These are phyloP conservation scores for Synergus japonicus DNA, from an alignment of 2,888 invertebrate genomes.

Conservation along the genomic window DNA sequence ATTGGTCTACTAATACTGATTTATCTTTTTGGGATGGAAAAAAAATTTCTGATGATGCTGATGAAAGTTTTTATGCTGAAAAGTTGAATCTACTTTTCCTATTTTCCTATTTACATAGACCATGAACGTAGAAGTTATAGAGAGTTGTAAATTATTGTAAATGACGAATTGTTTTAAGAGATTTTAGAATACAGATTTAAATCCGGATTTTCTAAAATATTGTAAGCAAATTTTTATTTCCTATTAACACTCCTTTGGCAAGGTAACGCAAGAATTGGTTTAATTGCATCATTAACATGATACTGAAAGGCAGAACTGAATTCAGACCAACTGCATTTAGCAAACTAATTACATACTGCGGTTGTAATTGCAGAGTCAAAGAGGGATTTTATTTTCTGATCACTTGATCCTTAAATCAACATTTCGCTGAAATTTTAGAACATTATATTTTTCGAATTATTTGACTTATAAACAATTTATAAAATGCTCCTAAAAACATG, in stretches of 20 bases:
- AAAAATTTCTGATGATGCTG: neutral
- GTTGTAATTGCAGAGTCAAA: neutral
- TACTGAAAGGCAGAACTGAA: neutral
- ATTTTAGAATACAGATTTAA: neutral
- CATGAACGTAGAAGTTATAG: neutral
- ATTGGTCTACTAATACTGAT: neutral
- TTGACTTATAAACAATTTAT: neutral
- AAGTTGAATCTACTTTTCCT: neutral
- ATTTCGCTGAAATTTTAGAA: too few relatives aligned
- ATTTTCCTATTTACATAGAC: neutral
- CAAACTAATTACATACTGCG: neutral
- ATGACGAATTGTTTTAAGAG: neutral
- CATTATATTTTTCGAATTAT: neutral
- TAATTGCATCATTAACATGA: neutral
- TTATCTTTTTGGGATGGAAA: neutral
- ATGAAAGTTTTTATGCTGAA: neutral
- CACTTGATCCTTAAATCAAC: neutral
- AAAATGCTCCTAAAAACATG: neutral
- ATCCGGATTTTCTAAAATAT: neutral
- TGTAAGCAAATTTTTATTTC: neutral
- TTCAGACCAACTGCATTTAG: neutral
- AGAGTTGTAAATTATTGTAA: neutral
- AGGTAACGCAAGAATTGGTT: neutral
- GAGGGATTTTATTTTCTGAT: neutral
- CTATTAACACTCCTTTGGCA: neutral